phyloP scores from a whole-genome alignment of 2,113 vertebrate genomes.

The Copsychus sechellarum region DNA sequence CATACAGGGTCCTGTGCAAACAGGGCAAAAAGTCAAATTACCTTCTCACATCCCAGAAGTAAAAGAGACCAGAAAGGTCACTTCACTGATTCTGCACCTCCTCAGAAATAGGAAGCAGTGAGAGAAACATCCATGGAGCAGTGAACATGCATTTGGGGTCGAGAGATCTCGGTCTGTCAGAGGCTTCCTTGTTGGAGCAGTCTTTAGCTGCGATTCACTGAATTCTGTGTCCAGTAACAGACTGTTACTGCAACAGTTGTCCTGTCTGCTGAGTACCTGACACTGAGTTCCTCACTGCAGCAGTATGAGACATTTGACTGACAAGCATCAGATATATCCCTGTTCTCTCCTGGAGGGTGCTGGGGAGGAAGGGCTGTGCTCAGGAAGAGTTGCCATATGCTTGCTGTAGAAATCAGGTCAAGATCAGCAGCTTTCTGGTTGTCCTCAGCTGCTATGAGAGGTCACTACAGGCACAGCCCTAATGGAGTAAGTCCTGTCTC shows the following conservation, averaged over 20 bases:
- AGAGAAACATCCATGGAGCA: background rate
- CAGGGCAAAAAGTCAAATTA: background rate
- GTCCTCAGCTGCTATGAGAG: background rate
- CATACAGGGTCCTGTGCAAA: background rate
- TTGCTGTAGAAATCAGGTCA: background rate
- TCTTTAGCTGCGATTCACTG: background rate
- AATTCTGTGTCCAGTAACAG: background rate
- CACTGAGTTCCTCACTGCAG: background rate
- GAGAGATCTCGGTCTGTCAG: background rate
- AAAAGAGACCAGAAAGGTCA: background rate
- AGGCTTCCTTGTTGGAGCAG: background rate
- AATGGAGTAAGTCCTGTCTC: background rate
- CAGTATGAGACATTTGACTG: background rate
- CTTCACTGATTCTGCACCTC: background rate
- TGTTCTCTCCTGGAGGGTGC: background rate
- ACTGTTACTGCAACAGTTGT: background rate
- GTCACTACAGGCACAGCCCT: background rate
- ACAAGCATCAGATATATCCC: background rate
- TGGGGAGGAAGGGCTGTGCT: background rate
- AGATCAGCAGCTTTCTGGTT: background rate
- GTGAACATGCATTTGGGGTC: background rate
- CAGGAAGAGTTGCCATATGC: background rate
- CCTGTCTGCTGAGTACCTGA: accelerated
- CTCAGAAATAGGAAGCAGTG: background rate
- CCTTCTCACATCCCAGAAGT: background rate